Evolutionary conservation across 2,113 vertebrate species (phyloP).

Genomic region (Riparia riparia): DNA sequence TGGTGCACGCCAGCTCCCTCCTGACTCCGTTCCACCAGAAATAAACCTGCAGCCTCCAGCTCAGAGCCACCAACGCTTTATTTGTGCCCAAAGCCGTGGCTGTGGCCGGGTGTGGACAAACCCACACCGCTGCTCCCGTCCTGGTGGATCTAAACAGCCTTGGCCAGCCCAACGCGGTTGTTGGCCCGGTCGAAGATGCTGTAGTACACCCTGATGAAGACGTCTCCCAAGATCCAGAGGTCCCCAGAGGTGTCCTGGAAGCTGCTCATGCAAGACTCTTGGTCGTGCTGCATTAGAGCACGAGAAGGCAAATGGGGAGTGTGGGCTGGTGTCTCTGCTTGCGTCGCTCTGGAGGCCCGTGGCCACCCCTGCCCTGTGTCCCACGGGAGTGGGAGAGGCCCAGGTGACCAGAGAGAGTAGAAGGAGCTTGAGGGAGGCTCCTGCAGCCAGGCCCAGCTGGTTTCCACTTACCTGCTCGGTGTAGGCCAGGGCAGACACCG

Average conservation of each 20-base stretch:
- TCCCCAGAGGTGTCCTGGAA: slow-evolving; percentile 51
- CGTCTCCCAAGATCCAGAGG: slow-evolving; percentile 74
- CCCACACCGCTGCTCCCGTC: accelerated
- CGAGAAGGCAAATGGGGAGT: accelerated
- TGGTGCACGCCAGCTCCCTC: not conserved
- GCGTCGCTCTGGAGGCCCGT: accelerated
- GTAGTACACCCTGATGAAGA: slow-evolving; percentile 78
- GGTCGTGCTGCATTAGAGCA: not conserved
- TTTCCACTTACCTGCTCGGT: slow-evolving; percentile 32
- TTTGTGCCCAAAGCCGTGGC: not conserved
- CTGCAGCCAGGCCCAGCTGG: not conserved
- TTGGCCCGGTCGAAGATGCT: slow-evolving; percentile 75
- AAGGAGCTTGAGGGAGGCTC: not conserved
- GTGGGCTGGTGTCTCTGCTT: not conserved
- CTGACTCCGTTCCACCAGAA: not conserved
- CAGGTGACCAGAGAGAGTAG: not conserved
- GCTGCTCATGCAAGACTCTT: slow-evolving; percentile 48
- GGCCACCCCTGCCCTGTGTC: not conserved
- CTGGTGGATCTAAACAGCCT: not conserved
- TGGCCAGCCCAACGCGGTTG: slow-evolving; percentile 73
- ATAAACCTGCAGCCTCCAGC: not conserved
- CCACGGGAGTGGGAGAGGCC: not conserved
- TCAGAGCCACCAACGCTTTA: not conserved
- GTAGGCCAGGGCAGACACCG: slow-evolving; percentile 48
- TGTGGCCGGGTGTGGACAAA: not conserved